Evolutionary conservation across 2,797 vertebrate genomes (phyloP), one percentile per base, ranked within the genome.

Genomic region (Triplophysa yarkandensis): DNA sequence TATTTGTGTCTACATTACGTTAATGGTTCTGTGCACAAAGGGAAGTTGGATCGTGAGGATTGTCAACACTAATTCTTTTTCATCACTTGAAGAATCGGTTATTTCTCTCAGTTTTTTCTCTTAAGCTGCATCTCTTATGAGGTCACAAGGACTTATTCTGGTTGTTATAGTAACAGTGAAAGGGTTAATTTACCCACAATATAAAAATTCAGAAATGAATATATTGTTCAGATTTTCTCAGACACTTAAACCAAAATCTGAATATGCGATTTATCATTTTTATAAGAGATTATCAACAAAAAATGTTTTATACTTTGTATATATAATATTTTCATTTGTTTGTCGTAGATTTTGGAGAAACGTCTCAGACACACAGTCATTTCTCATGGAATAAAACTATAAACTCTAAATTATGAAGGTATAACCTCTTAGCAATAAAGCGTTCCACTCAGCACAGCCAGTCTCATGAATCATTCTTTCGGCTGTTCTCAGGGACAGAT

Each of bases 381-480:
- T 6, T 4, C 14, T 43, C 41, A 43, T 43, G 39, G 16, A 43
- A 5, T 43, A 14, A 43, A 16, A 46, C 43, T 7, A 14, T 46
- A 2, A 46, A 46, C 6, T 6, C 17, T 6, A 6, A 8, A n/a
- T 7, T 19, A n/a, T 46, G 19, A 21, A 50, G 23, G 19, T 21
- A 7, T 9, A 50, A 21, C 8, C 46, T 23, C 8, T 50, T 8
- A 11, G 46, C 9, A 50, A 50, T 50, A 50, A 50, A 9, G 46
- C 0, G 2, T 21, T 50, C 8, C 46, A 13, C 46, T 13, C 14
- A 17, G 27, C 30, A 25, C 27, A 58, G 36, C 50, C 28, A 55
- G 52, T 74, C 25, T 32, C 7, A 55, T 74, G 71, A 74, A 74
- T 74, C 71, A 57, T 25, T 57, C 25, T 27, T 39, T n/a, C 50